These are phyloP conservation scores for Sabatieria punctata DNA, from an alignment of 2,888 invertebrate genomes.

Conservation along the genomic window DNA sequence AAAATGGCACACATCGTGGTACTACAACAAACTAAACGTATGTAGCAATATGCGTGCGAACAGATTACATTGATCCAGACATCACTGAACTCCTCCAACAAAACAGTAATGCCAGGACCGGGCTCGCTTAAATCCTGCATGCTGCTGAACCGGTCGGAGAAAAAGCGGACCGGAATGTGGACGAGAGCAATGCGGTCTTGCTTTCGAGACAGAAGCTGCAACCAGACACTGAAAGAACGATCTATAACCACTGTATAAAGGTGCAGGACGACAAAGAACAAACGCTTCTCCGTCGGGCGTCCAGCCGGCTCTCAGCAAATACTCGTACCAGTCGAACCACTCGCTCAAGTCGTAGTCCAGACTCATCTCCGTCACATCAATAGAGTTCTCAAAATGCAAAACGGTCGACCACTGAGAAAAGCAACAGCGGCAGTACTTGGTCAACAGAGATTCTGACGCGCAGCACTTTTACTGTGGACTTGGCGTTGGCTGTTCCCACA, in stretches of 20 bases:
- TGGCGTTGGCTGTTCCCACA: constrained; percentile 19
- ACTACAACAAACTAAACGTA: too few species aligned
- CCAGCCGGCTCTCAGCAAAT: constrained; percentile 87
- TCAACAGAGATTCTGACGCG: constrained; percentile 5
- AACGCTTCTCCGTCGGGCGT: constrained; percentile 72
- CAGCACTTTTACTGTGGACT: constrained; percentile 15
- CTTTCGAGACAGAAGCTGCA: constrained; percentile 66
- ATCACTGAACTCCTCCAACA: too few species aligned
- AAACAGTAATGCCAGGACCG: too few species aligned
- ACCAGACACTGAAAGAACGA: constrained; percentile 57
- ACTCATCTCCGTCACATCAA: background rate
- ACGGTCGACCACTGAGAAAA: too few species aligned
- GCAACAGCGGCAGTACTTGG: background rate
- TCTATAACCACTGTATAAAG: background rate
- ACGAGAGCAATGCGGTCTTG: constrained; percentile 69
- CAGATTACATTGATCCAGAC: too few species aligned
- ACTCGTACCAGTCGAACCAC: constrained; percentile 80
- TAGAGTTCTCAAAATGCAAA: too few species aligned
- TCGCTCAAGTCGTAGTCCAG: constrained; percentile 13
- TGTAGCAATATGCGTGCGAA: too few species aligned
- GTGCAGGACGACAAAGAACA: constrained; percentile 33
- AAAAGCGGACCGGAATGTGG: constrained; percentile 60
- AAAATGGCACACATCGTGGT: too few species aligned
- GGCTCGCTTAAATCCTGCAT: too few species aligned
- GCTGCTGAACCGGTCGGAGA: too few species aligned